Percentiles rank a stretch among this genome's conserved stretches.
phyloP scores from a whole-genome alignment of 1,140 invertebrate species.

The Drosophila trapezifrons region DNA sequence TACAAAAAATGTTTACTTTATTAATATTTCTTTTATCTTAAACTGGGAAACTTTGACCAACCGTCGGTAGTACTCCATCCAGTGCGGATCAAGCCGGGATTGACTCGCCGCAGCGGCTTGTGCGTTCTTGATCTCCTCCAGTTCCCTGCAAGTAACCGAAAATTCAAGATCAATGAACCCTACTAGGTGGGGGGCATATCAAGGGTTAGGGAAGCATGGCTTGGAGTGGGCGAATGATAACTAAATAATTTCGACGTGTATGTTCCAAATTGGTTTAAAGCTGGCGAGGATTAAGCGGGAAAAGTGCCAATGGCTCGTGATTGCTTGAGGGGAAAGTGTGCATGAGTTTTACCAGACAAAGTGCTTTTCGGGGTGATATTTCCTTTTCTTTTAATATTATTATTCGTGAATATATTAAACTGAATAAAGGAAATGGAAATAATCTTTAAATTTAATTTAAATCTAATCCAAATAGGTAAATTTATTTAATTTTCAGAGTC shows the following conservation, averaged over 20 bases:
- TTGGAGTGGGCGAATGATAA: slow-evolving; percentile 42
- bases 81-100: slow-evolving; percentile 93
- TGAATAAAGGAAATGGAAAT: too few relatives aligned
- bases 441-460: too few relatives aligned
- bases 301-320: slow-evolving; percentile 11
- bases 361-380: neutral
- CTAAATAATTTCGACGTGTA: slow-evolving; percentile 52
- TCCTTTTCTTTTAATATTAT: neutral
- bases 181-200: neutral
- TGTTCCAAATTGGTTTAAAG: slow-evolving; percentile 27
- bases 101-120: slow-evolving; percentile 85
- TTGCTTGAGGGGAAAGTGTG: neutral
- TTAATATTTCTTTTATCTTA: too few relatives aligned
- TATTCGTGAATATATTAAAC: too few relatives aligned
- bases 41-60: slow-evolving; percentile 83
- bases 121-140: slow-evolving; percentile 92
- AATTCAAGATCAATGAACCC: neutral
- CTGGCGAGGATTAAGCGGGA: slow-evolving; percentile 24
- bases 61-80: slow-evolving; percentile 94
- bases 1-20: neutral
- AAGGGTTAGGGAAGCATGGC: slow-evolving; percentile 26
- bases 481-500: neutral
- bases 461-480: too few relatives aligned
- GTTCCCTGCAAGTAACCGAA: slow-evolving; percentile 85
- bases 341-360: neutral